phyloP scores from a whole-genome alignment of 2,888 invertebrate species.

The Tupiocoris notatus region DNA sequence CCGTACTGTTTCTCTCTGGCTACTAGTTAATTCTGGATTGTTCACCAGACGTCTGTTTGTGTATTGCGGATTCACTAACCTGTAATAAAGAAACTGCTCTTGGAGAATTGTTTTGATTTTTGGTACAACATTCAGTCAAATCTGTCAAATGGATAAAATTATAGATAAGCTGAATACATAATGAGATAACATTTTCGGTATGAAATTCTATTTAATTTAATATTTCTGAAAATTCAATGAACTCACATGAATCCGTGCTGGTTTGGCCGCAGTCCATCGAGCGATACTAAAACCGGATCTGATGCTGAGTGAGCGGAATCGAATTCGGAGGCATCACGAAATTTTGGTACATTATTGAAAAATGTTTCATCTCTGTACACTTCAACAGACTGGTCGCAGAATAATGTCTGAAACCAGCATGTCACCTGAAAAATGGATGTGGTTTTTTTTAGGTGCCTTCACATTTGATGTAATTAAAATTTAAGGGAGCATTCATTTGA shows the following conservation, averaged over 20 bases:
- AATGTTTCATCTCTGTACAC: conserved; percentile 7
- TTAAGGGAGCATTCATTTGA: no score
- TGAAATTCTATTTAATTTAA: neutral
- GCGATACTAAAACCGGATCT: neutral
- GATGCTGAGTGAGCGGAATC: neutral
- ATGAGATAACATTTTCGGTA: neutral
- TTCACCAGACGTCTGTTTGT: neutral
- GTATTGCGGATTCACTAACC: conserved; percentile 17
- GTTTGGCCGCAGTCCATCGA: conserved; percentile 8
- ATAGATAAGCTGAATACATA: neutral
- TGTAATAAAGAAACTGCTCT: no score
- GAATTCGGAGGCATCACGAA: conserved; percentile 29
- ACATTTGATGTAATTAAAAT: no score
- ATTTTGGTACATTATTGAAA: neutral
- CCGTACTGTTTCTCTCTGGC: conserved; percentile 16
- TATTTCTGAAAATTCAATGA: neutral
- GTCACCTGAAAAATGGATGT: no score
- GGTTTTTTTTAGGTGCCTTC: no score
- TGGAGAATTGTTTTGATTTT: no score
- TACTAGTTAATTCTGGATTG: neutral
- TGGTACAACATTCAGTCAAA: no score
- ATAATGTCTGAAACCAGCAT: no score
- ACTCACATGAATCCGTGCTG: conserved; percentile 29
- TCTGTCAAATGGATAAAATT: neutral
- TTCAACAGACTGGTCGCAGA: conserved; percentile 8